phyloP scores from a whole-genome alignment of 1,140 invertebrate species.

The Daktulosphaira vitifoliae region DNA sequence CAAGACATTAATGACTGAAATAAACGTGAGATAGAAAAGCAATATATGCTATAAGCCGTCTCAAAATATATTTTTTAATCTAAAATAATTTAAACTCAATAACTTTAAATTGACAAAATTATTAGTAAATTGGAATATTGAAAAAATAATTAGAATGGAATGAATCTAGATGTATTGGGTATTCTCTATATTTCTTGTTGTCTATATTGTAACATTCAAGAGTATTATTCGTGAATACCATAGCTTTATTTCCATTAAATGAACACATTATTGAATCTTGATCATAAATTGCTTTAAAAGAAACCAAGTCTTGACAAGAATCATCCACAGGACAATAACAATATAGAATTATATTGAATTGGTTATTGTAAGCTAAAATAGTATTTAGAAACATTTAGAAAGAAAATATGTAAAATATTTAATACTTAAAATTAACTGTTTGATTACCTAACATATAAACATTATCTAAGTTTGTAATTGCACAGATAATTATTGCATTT shows the following conservation, averaged over 20 bases:
- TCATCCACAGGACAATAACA: neutral
- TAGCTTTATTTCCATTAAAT: neutral
- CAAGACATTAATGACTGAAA: too few species aligned
- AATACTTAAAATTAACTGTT: neutral
- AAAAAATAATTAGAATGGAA: slow-evolving; percentile 1
- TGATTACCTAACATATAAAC: slow-evolving; percentile 1
- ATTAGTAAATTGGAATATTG: slow-evolving; percentile 6
- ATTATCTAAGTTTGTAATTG: neutral
- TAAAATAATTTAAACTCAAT: too few species aligned
- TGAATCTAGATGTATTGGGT: neutral
- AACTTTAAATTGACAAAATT: too few species aligned
- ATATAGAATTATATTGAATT: neutral
- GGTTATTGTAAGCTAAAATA: neutral
- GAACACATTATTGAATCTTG: neutral
- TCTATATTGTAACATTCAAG: neutral
- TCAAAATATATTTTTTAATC: too few species aligned
- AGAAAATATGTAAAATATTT: neutral
- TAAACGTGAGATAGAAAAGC: too few species aligned
- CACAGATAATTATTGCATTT: neutral
- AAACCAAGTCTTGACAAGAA: neutral
- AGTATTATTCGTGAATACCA: neutral
- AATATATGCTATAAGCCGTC: too few species aligned
- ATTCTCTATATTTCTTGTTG: neutral
- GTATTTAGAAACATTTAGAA: too few species aligned
- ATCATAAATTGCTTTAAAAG: neutral